These are phyloP conservation scores for Acanthosepion lycidas DNA, from an alignment of 2,888 invertebrate species.

Conservation along the genomic window DNA sequence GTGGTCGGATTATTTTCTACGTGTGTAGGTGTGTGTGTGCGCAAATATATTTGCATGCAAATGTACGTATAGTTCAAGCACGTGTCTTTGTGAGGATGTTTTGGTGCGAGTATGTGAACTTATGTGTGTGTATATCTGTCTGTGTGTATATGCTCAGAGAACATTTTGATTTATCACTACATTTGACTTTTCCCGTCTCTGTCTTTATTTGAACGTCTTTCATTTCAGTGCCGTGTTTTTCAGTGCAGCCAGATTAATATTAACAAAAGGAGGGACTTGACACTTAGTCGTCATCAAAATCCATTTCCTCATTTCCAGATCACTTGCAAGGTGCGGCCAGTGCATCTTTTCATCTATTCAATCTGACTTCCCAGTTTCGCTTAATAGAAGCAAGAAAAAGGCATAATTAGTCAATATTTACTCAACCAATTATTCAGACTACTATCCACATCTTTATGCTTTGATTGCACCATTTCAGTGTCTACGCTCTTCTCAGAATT, in stretches of 20 bases:
- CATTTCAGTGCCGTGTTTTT: not conserved
- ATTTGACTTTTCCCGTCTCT: not conserved
- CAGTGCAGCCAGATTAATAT: slow-evolving; percentile 33
- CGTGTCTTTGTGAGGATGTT: not conserved
- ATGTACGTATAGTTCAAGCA: too few species aligned
- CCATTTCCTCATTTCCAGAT: not conserved
- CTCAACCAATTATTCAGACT: not conserved
- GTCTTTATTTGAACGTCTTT: not conserved
- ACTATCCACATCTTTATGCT: not conserved
- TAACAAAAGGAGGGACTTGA: not conserved
- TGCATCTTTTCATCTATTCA: not conserved
- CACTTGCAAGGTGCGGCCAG: not conserved
- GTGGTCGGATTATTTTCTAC: not conserved
- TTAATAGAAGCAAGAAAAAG: not conserved
- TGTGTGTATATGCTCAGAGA: not conserved
- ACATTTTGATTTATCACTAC: not conserved
- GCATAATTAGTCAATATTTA: not conserved
- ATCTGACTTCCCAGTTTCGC: not conserved
- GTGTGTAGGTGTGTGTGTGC: not conserved
- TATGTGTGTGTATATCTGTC: not conserved
- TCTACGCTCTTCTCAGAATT: not conserved
- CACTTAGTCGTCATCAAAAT: not conserved
- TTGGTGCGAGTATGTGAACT: not conserved
- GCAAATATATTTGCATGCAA: not conserved
- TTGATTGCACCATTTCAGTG: not conserved